Conservation (phyloP, 2,888 invertebrate genomes). For the Eilema depressum region DNA sequence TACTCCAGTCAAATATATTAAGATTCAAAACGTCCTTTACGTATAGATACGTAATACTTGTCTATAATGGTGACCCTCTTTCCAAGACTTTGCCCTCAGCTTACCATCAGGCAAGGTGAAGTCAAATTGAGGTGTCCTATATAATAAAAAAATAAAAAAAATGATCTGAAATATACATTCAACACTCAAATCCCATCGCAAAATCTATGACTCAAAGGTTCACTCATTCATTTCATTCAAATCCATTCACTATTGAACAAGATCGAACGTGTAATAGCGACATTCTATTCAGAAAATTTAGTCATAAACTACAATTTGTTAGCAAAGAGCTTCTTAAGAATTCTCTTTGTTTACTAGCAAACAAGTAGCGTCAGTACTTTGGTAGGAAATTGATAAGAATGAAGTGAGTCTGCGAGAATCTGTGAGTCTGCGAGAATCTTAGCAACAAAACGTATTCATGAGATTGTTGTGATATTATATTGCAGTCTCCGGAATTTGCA, state of each 20-base stretch:
- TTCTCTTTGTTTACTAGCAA: slow-evolving; percentile 47
- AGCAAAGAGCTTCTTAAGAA: slow-evolving; percentile 37
- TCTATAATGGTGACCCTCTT: no score
- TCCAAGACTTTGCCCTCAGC: no score
- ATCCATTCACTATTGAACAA: slow-evolving; percentile 34
- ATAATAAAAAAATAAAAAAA: no score
- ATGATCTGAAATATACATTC: not conserved
- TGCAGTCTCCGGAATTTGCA: slow-evolving; percentile 68
- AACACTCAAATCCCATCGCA: slow-evolving; percentile 23
- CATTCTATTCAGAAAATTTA: slow-evolving; percentile 54
- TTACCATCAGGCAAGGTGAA: no score
- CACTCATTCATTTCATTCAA: slow-evolving; percentile 51
- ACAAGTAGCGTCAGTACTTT: slow-evolving; percentile 41
- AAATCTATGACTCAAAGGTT: slow-evolving; percentile 37
- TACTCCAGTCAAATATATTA: no score
- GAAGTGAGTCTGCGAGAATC: slow-evolving; percentile 47
- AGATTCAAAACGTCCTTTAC: no score
- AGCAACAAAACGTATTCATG: slow-evolving; percentile 60
- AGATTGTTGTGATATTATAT: slow-evolving; percentile 55
- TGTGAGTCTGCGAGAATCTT: slow-evolving; percentile 52
- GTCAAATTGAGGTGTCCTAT: no score
- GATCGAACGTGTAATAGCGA: slow-evolving; percentile 42
- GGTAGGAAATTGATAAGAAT: slow-evolving; percentile 55
- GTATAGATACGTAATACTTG: no score
- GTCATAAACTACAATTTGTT: slow-evolving; percentile 57